Evolutionary conservation across 2,797 vertebrate genomes (phyloP), one percentile per base, ranked within the genome.

Genomic region (Falco peregrinus): DNA sequence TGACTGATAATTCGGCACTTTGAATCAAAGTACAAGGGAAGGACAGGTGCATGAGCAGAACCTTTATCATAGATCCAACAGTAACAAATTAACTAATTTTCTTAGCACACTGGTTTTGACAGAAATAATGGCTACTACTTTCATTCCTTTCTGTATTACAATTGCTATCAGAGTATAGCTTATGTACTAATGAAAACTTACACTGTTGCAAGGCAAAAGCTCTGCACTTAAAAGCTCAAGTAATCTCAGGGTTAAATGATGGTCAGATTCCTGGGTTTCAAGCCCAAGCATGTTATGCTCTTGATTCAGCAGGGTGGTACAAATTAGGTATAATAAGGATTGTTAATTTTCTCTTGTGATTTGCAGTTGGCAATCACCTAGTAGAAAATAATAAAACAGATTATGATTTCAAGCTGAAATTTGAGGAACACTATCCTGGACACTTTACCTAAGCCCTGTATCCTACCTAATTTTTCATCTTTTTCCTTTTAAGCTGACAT

Each of bases 1-100:
- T 35, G 5, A 29, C 16, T 59, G 11, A 51, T 69, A 6, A 47
- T 28, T 24, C 11, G 70, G 16, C 5, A 54, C 3, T 81, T 33
- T 50, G 2, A 43, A 33, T 37, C 11, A 9, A 78, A 7, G 2
- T 14, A 29, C 14, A 51, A 69, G 12, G 15, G 48, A 70, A 77
- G 10, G 13, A 53, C 11, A 11, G 5, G 10, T 0, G 1, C 6
- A n/a, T 0, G 11, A 75, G 10, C 3, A 53, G 24, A 50, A 77
- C 3, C 4, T 39, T 16, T 2, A 7, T 37, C 3, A 10, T 10
- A 14, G 63, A 82, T 83, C 2, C 16, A 20, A 43, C 1, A 48
- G 18, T 17, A 77, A 56, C 2, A 74, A 77, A 63, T 13, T 31
- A 68, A 24, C 1, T 69, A 3, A 14, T 35, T 81, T 88, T 56